These are phyloP conservation scores for Lamproptera curius DNA, from an alignment of 2,888 invertebrate genomes.

Conservation along the genomic window DNA sequence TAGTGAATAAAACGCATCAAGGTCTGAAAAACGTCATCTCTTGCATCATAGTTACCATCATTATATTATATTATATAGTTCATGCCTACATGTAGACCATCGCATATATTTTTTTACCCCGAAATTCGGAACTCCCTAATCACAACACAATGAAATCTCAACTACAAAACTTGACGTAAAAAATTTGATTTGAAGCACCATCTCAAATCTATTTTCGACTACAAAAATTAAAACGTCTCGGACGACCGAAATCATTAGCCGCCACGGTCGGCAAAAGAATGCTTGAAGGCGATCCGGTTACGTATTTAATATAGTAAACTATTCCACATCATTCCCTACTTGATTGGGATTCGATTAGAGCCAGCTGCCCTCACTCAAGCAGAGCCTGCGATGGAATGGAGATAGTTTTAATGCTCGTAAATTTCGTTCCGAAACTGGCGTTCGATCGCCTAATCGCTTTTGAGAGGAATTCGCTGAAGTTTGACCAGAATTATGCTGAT, in stretches of 20 bases:
- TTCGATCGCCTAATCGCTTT: conserved; percentile 65
- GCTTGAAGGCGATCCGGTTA: conserved; percentile 49
- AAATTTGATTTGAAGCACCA: no score
- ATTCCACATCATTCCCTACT: conserved; percentile 60
- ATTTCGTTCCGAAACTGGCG: conserved; percentile 61
- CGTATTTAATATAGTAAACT: conserved; percentile 66
- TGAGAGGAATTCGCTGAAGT: conserved; percentile 52
- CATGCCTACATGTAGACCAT: no score
- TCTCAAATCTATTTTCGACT: no score
- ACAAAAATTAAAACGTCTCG: no score
- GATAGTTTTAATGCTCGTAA: conserved; percentile 75
- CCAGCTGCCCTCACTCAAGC: conserved; percentile 55
- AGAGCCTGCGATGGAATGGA: conserved; percentile 61
- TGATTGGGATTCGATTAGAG: conserved; percentile 73
- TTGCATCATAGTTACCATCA: no score
- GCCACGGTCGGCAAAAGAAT: conserved; percentile 21
- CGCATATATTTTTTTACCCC: no score
- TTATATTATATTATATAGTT: no score
- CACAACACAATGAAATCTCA: no score
- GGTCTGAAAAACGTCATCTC: no score
- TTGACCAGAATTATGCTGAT: conserved; percentile 44
- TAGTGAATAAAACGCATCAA: no score
- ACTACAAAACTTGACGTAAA: no score
- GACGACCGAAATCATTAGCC: conserved; percentile 13
- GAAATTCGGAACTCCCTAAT: no score